Conservation (phyloP, 2,888 invertebrate species). For the Amblyjoppa proteus region DNA sequence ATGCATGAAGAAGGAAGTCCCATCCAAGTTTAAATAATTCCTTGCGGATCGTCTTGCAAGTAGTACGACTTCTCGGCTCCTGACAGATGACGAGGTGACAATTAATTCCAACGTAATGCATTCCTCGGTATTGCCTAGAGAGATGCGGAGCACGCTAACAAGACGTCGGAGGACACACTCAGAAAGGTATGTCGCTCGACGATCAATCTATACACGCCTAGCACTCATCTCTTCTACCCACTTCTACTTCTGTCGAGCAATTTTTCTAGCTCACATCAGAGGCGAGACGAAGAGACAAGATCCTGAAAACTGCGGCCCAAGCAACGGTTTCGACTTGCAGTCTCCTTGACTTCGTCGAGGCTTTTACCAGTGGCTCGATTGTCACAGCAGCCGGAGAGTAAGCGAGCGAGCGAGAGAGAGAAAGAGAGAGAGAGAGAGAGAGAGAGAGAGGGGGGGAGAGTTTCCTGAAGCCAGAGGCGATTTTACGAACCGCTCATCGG, state of each 20-base stretch:
- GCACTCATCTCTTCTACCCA: conserved; percentile 18
- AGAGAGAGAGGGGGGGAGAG: background rate
- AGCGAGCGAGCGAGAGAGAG: no score
- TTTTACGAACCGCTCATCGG: conserved; percentile 43
- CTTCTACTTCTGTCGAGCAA: conserved; percentile 36
- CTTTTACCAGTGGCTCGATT: conserved; percentile 38
- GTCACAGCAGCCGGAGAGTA: background rate
- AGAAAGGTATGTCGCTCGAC: conserved; percentile 22
- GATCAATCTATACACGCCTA: conserved; percentile 7
- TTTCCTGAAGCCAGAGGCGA: conserved; percentile 39
- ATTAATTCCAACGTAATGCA: conserved; percentile 50
- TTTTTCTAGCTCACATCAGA: conserved; percentile 23
- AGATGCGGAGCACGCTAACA: conserved; percentile 41
- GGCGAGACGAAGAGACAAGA: conserved; percentile 47
- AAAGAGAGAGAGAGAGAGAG: background rate
- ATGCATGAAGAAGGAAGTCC: background rate
- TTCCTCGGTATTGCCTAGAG: background rate
- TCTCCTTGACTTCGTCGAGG: conserved; percentile 40
- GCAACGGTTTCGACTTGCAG: conserved; percentile 41
- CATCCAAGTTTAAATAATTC: conserved; percentile 38
- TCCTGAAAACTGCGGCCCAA: conserved; percentile 32
- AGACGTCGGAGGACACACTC: conserved; percentile 50
- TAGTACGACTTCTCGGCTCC: background rate
- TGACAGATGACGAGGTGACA: conserved; percentile 49
- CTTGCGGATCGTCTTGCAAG: conserved; percentile 41